Conservation (phyloP, 2,888 invertebrate species). For the Corbicula japonica region DNA sequence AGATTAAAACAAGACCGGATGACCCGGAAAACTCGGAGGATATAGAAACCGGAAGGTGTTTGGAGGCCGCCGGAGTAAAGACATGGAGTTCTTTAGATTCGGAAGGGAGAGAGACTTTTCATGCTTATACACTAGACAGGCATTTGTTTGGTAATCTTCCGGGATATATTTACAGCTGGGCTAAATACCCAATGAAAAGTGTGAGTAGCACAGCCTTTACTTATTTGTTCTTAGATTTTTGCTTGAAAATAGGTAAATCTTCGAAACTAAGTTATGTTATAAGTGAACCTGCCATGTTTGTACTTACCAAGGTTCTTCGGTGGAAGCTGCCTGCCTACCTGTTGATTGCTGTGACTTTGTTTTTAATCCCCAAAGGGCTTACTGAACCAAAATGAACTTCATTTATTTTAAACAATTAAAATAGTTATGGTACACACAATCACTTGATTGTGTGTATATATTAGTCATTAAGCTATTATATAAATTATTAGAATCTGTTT, state of each 20-base stretch:
- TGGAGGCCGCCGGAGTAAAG: slow-evolving; percentile 89
- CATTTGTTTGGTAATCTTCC: slow-evolving; percentile 66
- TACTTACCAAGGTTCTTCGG: neutral
- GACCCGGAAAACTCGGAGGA: slow-evolving; percentile 92
- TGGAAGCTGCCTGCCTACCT: too few relatives aligned
- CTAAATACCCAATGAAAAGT: slow-evolving; percentile 46
- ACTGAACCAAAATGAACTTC: too few relatives aligned
- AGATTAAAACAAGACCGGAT: slow-evolving; percentile 88
- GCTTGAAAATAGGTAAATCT: neutral
- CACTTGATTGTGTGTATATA: too few relatives aligned
- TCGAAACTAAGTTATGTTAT: neutral
- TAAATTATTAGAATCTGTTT: too few relatives aligned
- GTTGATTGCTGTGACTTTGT: too few relatives aligned
- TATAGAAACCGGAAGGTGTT: slow-evolving; percentile 96
- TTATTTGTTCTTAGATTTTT: neutral
- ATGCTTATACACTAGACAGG: slow-evolving; percentile 92
- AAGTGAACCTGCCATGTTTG: neutral
- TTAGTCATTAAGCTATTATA: too few relatives aligned
- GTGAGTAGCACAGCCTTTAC: slow-evolving; percentile 65
- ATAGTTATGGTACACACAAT: too few relatives aligned
- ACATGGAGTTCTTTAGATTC: slow-evolving; percentile 96
- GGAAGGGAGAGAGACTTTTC: slow-evolving; percentile 94
- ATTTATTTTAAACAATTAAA: too few relatives aligned
- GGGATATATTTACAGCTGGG: slow-evolving; percentile 63
- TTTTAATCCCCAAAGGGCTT: too few relatives aligned